Conservation (phyloP, 2,113 vertebrate species). For the Lepus timidus region DNA sequence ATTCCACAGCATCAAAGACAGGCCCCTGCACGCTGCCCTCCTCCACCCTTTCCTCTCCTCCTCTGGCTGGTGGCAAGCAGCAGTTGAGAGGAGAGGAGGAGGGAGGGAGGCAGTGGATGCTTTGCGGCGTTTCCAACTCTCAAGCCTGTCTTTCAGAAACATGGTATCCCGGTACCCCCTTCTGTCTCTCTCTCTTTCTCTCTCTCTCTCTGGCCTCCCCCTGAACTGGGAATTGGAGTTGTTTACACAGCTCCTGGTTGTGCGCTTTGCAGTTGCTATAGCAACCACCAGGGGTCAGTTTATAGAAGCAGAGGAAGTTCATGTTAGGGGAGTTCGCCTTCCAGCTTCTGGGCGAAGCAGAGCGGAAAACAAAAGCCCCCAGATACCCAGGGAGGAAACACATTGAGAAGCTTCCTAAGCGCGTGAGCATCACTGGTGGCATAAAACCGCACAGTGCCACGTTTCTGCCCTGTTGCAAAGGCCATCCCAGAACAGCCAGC, state of each 20-base stretch:
- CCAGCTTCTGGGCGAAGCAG: conserved; percentile 80
- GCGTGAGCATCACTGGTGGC: conserved; percentile 65
- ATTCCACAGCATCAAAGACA: conserved; percentile 8
- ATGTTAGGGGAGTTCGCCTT: conserved; percentile 83
- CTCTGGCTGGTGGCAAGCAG: neutral
- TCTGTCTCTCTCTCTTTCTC: neutral
- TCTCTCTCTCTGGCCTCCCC: conserved; percentile 6
- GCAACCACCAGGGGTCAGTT: conserved; percentile 88
- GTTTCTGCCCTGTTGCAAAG: conserved; percentile 10
- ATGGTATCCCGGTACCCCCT: conserved; percentile 40
- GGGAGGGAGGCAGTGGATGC: neutral
- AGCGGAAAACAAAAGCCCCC: conserved; percentile 85
- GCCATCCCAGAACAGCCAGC: neutral
- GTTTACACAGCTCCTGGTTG: conserved; percentile 81
- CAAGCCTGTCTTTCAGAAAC: conserved; percentile 54
- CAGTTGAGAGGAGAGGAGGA: neutral
- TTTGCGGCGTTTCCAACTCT: conserved; percentile 63
- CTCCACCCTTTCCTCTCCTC: neutral
- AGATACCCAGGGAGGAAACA: conserved; percentile 83
- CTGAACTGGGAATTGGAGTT: conserved; percentile 68
- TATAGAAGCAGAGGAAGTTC: conserved; percentile 88
- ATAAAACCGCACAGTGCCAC: neutral
- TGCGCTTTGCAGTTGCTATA: conserved; percentile 81
- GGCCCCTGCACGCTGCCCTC: conserved; percentile 37
- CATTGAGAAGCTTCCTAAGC: conserved; percentile 81